A percentile compares a stretch with the other conserved stretches of the same genome.
Evolutionary conservation across 2,888 invertebrate genomes (phyloP).

Genomic region (Meiosimyza decipiens): DNA sequence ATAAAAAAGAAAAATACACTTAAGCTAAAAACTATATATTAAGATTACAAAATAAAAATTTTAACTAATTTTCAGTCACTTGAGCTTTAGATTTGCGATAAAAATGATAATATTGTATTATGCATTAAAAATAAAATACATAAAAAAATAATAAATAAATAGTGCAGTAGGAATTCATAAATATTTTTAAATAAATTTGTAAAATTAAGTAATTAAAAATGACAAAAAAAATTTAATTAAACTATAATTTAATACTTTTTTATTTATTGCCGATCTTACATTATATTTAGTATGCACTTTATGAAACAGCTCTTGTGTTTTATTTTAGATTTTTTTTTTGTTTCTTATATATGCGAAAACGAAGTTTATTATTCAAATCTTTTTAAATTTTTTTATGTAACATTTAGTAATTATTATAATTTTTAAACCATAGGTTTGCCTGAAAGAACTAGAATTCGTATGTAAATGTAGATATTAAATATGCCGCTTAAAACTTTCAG

Average conservation of each 20-base stretch:
- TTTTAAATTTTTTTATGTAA: conserved; percentile 27
- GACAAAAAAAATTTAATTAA: conserved; percentile 58
- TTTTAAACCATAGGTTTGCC: conserved; percentile 28
- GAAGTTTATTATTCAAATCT: conserved; percentile 31
- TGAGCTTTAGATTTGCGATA: conserved; percentile 59
- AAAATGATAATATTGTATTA: neutral
- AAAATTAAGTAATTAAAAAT: conserved; percentile 59
- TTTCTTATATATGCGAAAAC: conserved; percentile 23
- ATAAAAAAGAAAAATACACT: conserved; percentile 31
- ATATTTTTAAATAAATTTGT: conserved; percentile 41
- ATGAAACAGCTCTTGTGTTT: conserved; percentile 59
- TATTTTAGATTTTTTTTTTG: conserved; percentile 38
- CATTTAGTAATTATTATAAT: conserved; percentile 37
- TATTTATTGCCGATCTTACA: conserved; percentile 51
- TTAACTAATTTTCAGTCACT: conserved; percentile 58
- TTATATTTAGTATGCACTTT: neutral
- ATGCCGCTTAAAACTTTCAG: conserved; percentile 44
- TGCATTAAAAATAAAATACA: conserved; percentile 10
- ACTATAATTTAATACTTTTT: conserved; percentile 53
- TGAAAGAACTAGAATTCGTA: conserved; percentile 33
- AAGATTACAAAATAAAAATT: conserved; percentile 27
- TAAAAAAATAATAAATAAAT: neutral
- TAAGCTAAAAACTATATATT: conserved; percentile 20
- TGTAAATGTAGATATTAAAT: conserved; percentile 52
- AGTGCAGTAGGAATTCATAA: conserved; percentile 27